Conservation (phyloP, 2,113 vertebrate species). For the Chaetodon auriga region DNA sequence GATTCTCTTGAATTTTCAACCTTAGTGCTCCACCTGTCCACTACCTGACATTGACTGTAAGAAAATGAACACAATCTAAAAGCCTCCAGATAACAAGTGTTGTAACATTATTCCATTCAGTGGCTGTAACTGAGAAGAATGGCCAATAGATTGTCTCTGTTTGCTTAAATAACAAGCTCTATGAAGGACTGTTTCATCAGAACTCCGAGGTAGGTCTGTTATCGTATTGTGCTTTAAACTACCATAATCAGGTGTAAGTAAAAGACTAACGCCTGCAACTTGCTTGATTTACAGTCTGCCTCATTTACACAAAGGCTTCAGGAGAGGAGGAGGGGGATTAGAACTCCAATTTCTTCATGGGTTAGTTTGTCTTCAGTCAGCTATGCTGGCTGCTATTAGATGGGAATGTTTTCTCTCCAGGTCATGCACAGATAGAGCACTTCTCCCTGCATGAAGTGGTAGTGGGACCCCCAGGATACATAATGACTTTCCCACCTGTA, state of each 20-base stretch:
- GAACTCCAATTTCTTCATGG: constrained; percentile 46
- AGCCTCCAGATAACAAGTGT: neutral
- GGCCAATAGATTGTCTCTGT: neutral
- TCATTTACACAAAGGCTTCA: constrained; percentile 40
- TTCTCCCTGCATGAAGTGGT: constrained; percentile 48
- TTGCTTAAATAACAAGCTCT: neutral
- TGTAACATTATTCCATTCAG: neutral
- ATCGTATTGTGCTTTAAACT: neutral
- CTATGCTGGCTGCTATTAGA: constrained; percentile 67
- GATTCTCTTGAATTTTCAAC: too few species aligned
- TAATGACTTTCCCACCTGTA: constrained; percentile 73
- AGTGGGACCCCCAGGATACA: constrained; percentile 44
- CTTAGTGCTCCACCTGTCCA: too few species aligned
- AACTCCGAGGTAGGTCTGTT: constrained; percentile 12
- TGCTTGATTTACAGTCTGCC: constrained; percentile 57
- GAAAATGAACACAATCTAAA: neutral
- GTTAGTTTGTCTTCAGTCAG: constrained; percentile 64
- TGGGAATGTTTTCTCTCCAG: constrained; percentile 67
- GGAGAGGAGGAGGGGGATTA: neutral
- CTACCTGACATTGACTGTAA: neutral
- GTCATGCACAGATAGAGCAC: constrained; percentile 58
- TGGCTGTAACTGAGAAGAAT: neutral
- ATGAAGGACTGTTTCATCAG: neutral
- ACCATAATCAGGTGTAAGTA: constrained; percentile 19
- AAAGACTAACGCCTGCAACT: constrained; percentile 48